Evolutionary conservation across 2,797 vertebrate species (phyloP).

Genomic region (Chaunax sp.): DNA sequence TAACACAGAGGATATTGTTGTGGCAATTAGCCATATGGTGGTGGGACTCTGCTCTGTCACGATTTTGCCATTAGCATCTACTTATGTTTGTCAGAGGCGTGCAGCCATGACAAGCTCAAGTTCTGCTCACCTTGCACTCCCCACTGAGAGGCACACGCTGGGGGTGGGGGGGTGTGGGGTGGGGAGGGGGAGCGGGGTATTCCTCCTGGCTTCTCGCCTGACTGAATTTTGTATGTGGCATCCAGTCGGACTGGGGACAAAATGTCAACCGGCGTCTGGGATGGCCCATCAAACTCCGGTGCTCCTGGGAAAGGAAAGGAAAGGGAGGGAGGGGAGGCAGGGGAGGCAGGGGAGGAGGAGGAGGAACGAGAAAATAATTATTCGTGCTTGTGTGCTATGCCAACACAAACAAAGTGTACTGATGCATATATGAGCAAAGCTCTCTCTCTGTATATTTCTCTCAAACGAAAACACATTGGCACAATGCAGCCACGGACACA

Average conservation of each 20-base stretch:
- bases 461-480: not conserved
- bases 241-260: conserved; percentile 92
- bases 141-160: conserved; percentile 85
- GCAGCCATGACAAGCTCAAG: conserved; percentile 99
- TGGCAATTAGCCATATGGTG: conserved; percentile 99
- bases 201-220: conserved; percentile 88
- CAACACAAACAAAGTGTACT: conserved; percentile 44
- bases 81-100: conserved; percentile 99
- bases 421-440: conserved; percentile 15
- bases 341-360: not conserved
- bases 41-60: conserved; percentile 99
- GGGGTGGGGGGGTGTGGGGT: conserved; percentile 64
- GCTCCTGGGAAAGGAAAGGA: conserved; percentile 74
- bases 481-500: not conserved
- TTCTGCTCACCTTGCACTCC: conserved; percentile 98
- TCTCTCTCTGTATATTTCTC: conserved; percentile 1
- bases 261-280: conserved; percentile 90
- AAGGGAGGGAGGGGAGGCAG: conserved; percentile 18
- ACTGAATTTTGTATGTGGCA: conserved; percentile 94
- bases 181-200: conserved; percentile 81
- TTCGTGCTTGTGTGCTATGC: conserved; percentile 71
- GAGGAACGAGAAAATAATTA: conserved; percentile 62
- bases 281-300: conserved; percentile 86
- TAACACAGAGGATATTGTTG: conserved; percentile 99
- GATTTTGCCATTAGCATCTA: conserved; percentile 99